Conservation (phyloP, 2,888 invertebrate genomes). For the Acrobasis consociella region DNA sequence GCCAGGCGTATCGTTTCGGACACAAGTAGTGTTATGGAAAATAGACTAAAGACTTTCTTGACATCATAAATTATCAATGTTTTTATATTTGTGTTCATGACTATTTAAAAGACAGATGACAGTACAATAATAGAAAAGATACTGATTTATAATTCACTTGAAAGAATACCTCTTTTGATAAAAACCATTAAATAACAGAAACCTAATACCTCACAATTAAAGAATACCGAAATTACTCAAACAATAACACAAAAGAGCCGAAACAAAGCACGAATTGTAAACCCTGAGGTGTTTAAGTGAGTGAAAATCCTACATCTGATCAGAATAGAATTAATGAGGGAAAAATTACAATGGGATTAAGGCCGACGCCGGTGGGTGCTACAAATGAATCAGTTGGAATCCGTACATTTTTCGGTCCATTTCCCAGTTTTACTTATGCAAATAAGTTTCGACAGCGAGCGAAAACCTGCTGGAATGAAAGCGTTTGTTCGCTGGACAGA, state of each 20-base stretch:
- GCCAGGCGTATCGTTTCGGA: no score
- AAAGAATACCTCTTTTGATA: no score
- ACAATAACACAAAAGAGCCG: neutral
- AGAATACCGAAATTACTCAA: neutral
- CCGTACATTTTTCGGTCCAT: conserved; percentile 66
- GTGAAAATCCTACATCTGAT: conserved; percentile 24
- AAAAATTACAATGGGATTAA: conserved; percentile 39
- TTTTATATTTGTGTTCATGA: no score
- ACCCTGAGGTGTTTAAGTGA: conserved; percentile 20
- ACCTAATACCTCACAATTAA: neutral
- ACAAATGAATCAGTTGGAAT: conserved; percentile 41
- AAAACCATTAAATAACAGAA: neutral
- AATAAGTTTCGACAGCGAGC: conserved; percentile 71
- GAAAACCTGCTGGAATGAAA: conserved; percentile 65
- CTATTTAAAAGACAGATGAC: no score
- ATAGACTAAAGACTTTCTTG: no score
- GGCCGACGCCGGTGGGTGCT: conserved; percentile 30
- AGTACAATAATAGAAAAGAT: no score
- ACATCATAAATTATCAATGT: no score
- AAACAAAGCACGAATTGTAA: conserved; percentile 11
- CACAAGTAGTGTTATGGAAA: no score
- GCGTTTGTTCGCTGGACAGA: conserved; percentile 58
- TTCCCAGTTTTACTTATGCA: conserved; percentile 74
- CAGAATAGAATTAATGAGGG: conserved; percentile 38
- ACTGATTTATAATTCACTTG: no score